phyloP scores from a whole-genome alignment of 2,113 vertebrate genomes.

The Dasyornis broadbenti region DNA sequence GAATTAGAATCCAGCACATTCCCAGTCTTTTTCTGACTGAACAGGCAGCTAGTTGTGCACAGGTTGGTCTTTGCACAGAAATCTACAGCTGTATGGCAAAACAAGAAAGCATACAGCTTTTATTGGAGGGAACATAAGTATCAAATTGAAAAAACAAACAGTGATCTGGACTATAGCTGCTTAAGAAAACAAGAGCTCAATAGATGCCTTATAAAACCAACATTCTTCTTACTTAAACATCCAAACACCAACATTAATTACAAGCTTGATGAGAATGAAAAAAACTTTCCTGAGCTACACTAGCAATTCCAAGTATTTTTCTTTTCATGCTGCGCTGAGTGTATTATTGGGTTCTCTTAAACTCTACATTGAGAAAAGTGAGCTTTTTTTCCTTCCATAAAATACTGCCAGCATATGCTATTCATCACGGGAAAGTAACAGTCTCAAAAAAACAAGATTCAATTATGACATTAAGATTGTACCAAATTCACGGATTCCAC shows the following conservation, averaged over 20 bases:
- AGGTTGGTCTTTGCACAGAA: neutral
- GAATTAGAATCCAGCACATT: constrained; percentile 2
- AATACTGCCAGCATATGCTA: neutral
- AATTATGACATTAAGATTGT: neutral
- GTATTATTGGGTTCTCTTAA: neutral
- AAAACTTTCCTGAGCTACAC: neutral
- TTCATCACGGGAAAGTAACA: neutral
- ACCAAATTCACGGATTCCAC: neutral
- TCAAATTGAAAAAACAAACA: constrained; percentile 55
- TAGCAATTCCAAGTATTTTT: constrained; percentile 16
- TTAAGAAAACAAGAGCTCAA: constrained; percentile 67
- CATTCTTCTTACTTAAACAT: constrained; percentile 57
- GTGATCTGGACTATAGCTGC: constrained; percentile 28
- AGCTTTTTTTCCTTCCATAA: neutral
- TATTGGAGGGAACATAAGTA: constrained; percentile 55
- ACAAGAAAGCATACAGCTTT: constrained; percentile 43
- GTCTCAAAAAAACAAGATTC: neutral
- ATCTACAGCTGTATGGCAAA: constrained; percentile 27
- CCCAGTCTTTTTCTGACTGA: neutral
- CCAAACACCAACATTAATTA: constrained; percentile 40
- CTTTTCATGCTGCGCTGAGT: neutral
- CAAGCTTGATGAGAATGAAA: constrained; percentile 21
- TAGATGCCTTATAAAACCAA: constrained; percentile 54
- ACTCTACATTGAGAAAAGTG: neutral
- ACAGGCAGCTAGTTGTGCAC: neutral